phyloP scores from a whole-genome alignment of 1,140 invertebrate species.

The Atta colombica region DNA sequence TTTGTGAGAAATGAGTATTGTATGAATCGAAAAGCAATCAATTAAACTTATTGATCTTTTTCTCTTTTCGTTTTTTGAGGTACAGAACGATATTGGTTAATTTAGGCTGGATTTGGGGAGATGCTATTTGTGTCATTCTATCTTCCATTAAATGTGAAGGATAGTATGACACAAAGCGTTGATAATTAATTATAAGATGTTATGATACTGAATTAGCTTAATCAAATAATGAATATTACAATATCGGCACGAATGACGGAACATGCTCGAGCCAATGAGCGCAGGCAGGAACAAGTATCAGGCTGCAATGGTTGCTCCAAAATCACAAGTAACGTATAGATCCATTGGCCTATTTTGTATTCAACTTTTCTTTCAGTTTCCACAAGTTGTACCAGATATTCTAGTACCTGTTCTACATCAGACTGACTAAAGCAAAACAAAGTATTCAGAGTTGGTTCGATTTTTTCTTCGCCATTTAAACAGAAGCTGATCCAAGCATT shows the following conservation, averaged over 20 bases:
- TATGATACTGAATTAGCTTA: background rate
- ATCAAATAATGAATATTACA: conserved; percentile 79
- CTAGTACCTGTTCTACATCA: conserved; percentile 86
- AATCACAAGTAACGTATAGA: conserved; percentile 87
- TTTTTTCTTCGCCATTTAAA: conserved; percentile 51
- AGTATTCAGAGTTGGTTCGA: conserved; percentile 83
- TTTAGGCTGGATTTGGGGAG: background rate
- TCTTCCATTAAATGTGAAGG: no score
- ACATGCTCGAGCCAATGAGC: conserved; percentile 87
- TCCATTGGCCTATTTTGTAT: conserved; percentile 86
- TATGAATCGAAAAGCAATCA: background rate
- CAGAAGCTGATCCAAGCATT: conserved; percentile 81
- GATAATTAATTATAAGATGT: conserved; percentile 12
- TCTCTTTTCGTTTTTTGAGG: background rate
- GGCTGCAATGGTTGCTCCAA: conserved; percentile 89
- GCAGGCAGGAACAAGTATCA: conserved; percentile 87
- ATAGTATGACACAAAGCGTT: no score
- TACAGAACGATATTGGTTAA: background rate
- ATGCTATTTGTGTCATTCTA: no score
- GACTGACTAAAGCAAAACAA: conserved; percentile 87
- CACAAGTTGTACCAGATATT: conserved; percentile 87
- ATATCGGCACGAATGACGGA: conserved; percentile 86
- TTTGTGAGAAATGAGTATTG: background rate
- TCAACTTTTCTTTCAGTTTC: conserved; percentile 80
- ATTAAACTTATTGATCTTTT: background rate